These are phyloP conservation scores for Tribolium madens DNA, from an alignment of 1,140 invertebrate genomes.

Conservation along the genomic window DNA sequence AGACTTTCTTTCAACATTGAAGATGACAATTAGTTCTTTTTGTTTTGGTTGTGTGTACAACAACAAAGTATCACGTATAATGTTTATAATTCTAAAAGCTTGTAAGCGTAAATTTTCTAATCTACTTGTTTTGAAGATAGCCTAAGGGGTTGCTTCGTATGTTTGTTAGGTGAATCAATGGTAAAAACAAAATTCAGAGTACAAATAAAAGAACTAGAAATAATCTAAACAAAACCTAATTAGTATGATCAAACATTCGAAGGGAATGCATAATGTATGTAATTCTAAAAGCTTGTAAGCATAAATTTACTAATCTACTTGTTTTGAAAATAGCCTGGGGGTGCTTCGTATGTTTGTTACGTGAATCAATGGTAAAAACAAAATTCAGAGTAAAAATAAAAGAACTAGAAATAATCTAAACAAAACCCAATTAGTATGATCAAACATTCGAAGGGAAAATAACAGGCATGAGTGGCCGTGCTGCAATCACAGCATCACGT, in stretches of 20 bases:
- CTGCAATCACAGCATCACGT: constrained; percentile 24
- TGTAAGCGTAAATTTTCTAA: neutral
- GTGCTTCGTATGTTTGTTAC: neutral
- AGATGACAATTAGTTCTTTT: too few species aligned
- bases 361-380: neutral
- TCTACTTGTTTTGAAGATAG: neutral
- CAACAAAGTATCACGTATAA: too few species aligned
- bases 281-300: too few species aligned
- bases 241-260: constrained; percentile 18
- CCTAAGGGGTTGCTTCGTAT: neutral
- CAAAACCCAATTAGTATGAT: constrained; percentile 24
- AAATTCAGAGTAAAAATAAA: constrained; percentile 18
- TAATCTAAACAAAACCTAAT: constrained; percentile 29
- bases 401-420: constrained; percentile 25
- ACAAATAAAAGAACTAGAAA: constrained; percentile 25
- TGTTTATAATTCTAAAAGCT: too few species aligned
- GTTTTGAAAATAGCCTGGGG: neutral
- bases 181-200: constrained; percentile 9
- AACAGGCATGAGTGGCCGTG: constrained; percentile 23
- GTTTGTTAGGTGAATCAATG: neutral
- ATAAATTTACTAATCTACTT: neutral
- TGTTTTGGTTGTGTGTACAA: too few species aligned
- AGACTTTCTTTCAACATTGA: too few species aligned
- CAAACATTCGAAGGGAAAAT: constrained; percentile 22
- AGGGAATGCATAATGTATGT: too few species aligned